These are phyloP conservation scores for Drosophila tsacasi DNA, from an alignment of 1,140 invertebrate species.

Conservation along the genomic window DNA sequence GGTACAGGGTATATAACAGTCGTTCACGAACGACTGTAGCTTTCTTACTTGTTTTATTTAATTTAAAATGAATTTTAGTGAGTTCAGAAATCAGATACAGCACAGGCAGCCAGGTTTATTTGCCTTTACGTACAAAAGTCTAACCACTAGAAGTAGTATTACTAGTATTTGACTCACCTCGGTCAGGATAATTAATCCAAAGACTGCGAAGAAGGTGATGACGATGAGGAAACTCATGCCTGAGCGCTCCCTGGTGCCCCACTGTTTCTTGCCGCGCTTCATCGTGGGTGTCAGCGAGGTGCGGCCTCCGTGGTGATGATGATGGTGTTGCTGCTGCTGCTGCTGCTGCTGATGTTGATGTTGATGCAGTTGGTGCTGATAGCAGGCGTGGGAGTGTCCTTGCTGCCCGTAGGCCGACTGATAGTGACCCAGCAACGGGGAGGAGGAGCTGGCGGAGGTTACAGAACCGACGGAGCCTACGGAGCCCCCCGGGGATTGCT, in stretches of 20 bases:
- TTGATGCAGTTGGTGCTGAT: constrained; percentile 66
- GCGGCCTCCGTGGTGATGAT: constrained; percentile 59
- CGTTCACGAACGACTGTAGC: too few species aligned
- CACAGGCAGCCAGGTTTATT: neutral
- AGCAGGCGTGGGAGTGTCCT: constrained; percentile 63
- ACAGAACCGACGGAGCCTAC: constrained; percentile 52
- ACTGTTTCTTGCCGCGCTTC: constrained; percentile 79
- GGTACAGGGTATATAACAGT: too few species aligned
- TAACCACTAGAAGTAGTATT: neutral
- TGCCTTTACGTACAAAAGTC: neutral
- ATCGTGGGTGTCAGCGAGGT: constrained; percentile 72
- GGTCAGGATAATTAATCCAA: constrained; percentile 93
- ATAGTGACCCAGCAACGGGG: constrained; percentile 52
- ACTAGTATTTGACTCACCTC: constrained; percentile 86
- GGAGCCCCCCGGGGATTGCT: constrained; percentile 71
- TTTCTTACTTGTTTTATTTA: too few species aligned
- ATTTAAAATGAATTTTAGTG: neutral
- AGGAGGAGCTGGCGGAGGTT: constrained; percentile 39
- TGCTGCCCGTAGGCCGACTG: constrained; percentile 59
- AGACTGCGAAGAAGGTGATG: constrained; percentile 95
- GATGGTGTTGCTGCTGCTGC: constrained; percentile 54
- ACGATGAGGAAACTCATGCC: constrained; percentile 95
- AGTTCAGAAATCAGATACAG: neutral
- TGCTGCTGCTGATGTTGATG: constrained; percentile 55
- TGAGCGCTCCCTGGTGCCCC: constrained; percentile 90